Percentiles rank a stretch among this genome's conserved stretches.
Evolutionary conservation across 2,888 invertebrate genomes (phyloP).

Genomic region (Yponomeuta malinellus): DNA sequence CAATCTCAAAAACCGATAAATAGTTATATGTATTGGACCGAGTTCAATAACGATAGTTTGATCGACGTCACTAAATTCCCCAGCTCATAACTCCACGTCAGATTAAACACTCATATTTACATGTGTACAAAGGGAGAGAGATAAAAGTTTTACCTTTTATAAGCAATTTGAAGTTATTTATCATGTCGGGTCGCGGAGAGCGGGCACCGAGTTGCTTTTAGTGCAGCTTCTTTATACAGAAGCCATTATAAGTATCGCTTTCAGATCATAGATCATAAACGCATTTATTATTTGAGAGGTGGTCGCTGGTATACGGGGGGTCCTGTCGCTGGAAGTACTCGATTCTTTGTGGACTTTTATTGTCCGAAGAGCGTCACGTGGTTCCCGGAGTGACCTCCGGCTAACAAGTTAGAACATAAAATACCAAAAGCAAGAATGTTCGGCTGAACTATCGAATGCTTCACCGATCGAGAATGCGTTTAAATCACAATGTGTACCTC

Average conservation of each 20-base stretch:
- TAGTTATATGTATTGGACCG: neutral
- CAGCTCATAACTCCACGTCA: slow-evolving; percentile 47
- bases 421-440: slow-evolving; percentile 50
- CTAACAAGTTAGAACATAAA: slow-evolving; percentile 44
- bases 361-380: slow-evolving; percentile 60
- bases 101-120: slow-evolving; percentile 65
- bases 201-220: slow-evolving; percentile 47
- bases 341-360: slow-evolving; percentile 61
- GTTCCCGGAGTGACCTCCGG: slow-evolving; percentile 50
- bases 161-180: slow-evolving; percentile 72
- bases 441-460: slow-evolving; percentile 21
- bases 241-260: slow-evolving; percentile 75
- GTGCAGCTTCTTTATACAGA: slow-evolving; percentile 71
- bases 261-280: slow-evolving; percentile 75
- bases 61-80: slow-evolving; percentile 23
- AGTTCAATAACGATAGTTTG: slow-evolving; percentile 28
- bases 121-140: slow-evolving; percentile 54
- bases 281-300: slow-evolving; percentile 59
- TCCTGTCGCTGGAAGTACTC: slow-evolving; percentile 52
- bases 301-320: slow-evolving; percentile 60
- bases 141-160: slow-evolving; percentile 68
- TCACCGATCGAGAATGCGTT: slow-evolving; percentile 37
- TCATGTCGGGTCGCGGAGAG: slow-evolving; percentile 44
- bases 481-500: slow-evolving; percentile 55
- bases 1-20: neutral